Evolutionary conservation across 2,797 vertebrate species (phyloP), one percentile per base, ranked within the genome.

Genomic region (Alauda arvensis): DNA sequence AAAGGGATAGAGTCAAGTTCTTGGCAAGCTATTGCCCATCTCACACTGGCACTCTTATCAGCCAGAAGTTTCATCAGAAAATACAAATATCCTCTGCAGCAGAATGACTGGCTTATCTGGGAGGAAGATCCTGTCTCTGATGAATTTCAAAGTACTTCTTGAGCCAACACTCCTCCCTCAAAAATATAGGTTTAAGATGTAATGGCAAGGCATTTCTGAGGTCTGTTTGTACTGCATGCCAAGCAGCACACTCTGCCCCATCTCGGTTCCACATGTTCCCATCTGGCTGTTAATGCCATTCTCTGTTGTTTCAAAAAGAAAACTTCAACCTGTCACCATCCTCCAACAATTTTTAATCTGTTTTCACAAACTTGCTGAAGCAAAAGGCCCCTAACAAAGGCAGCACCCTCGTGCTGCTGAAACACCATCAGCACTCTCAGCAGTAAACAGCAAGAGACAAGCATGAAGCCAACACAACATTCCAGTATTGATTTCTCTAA

Each of bases 401-500:
- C 23, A 3, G 76, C 42, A 21, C 53, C 74, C 62, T 90, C 8
- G 0, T 34, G 68, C 86, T 89, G 72, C 79, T 79, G 80, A 83
- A 95, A 90, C 68, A 79, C 62, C 92, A 84, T 84, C 87, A 83
- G 75, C 65, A n/a, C 83, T 85, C 85, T 69, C 48, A 55, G 70
- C 77, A 93, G 84, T 65, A 81, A 95, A 94, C 67, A 87, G 87
- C 60, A 71, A 91, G 79, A 95, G 88, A 94, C 90, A 90, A 94
- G 79, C 81, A 88, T 25, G 2, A 83, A 93, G 88, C 81, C 91
- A 91, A 85, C 88, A 93, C 83, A 95, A 94, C 88, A 76, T 93
- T 88, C 89, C 84, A 88, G 83, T 93, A 96, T 93, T 87, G 93
- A 96, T 96, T 94, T 87, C 88, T 92, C 79, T 9, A 74, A 91